Evolutionary conservation across 2,797 vertebrate species (phyloP), one percentile per base, ranked within the genome.

Genomic region (Xiphophorus birchmanni): DNA sequence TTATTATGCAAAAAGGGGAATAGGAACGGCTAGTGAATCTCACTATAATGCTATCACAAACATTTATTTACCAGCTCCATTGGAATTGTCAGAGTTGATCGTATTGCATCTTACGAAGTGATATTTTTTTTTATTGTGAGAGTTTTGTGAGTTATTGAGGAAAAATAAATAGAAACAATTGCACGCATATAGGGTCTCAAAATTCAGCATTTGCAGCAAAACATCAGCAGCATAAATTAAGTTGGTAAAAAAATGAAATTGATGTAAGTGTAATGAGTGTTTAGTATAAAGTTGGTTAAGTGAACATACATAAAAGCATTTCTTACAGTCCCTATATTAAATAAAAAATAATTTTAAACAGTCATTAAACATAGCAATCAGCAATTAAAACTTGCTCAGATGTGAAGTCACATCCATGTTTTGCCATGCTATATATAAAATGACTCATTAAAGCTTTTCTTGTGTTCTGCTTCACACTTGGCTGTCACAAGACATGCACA

Each of bases 401-500:
- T 63, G 60, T 63, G 2, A 18, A 48, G 44, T 48, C 23, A 73
- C 9, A 54, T 45, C 69, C 15, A 17, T 45, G n/a, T 13, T 69
- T 71, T 21, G n/a, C 4, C 18, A 21, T 4, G 0, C 13, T 35
- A 52, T 23, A 52, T 52, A 23, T 52, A 15, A 21, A 40, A 29
- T 71, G n/a, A 21, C 56, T 42, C 12, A 80, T 65, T 56, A 32
- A 0, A 54, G 26, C 60, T 58, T 9, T 48, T 26, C 6, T 72
- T 48, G 73, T 47, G 50, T 42, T 76, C 6, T 58, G 56, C 80
- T 86, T 72, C 12, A 60, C 73, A 76, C 72, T 80, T 84, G 65
- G 73, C 54, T 82, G 77, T 87, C 80, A 80, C 74, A 67, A 83
- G 69, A 74, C 73, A 85, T 83, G 47, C 74, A 82, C 73, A 35